A percentile compares a stretch with the other conserved stretches of the same genome.
Conservation (phyloP, 2,113 vertebrate species). For the Pelmatolapia mariae region DNA sequence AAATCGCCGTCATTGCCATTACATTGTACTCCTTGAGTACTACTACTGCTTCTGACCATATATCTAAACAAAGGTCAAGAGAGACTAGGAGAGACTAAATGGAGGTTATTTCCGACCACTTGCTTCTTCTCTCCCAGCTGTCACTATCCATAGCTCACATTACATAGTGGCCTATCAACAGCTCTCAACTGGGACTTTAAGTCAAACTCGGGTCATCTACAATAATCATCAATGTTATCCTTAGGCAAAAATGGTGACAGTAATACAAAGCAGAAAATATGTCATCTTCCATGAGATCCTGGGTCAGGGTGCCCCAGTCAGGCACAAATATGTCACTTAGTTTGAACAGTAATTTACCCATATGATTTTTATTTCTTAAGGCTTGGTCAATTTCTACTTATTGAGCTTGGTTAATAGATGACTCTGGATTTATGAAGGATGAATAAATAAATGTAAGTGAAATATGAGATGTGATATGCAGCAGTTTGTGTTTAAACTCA, state of each 20-base stretch:
- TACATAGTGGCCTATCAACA: conserved; percentile 53
- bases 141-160: conserved; percentile 56
- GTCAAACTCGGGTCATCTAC: conserved; percentile 25
- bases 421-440: neutral
- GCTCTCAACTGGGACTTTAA: conserved; percentile 42
- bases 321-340: neutral
- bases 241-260: neutral
- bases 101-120: conserved; percentile 52
- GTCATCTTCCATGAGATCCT: neutral
- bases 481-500: neutral
- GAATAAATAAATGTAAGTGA: neutral
- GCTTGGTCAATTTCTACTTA: neutral
- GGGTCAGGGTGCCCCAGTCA: neutral
- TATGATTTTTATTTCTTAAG: neutral
- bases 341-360: neutral
- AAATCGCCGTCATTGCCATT: neutral
- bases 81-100: conserved; percentile 16
- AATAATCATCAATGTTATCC: conserved; percentile 35
- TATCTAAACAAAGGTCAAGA: neutral
- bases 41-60: neutral
- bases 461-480: neutral
- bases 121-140: conserved; percentile 57
- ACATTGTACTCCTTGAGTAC: neutral
- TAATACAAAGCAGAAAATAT: neutral
- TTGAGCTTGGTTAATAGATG: neutral